Base-by-base conservation (phyloP, 1,140 invertebrate genomes). In the Meloidogyne hapla region DNA sequence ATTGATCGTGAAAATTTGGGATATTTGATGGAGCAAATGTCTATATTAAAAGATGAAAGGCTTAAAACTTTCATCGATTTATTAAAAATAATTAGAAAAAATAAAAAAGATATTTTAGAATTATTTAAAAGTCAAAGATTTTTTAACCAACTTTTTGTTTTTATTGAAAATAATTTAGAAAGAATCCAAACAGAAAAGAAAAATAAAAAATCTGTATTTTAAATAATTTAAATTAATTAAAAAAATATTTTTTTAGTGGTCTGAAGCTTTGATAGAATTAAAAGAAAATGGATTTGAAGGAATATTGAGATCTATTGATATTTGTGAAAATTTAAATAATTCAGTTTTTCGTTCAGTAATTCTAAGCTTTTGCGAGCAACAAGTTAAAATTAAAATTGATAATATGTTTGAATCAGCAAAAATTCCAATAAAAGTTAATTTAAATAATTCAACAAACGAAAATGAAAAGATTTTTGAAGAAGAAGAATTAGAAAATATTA, bases 71-170 rank as follows among this genome's bases (percentile, higher is more conserved):
- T 56, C 6, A 56, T 56, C 8, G n/a, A 56, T n/a, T 56, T 21
- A 56, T 56, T 56, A 56, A 56, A 56, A 56, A n/a, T 56, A 56
- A 56, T 56, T n/a, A n/a, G n/a, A n/a, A 56, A 56, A 56, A 56
- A 56, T 21, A 56, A 56, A 56, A 56, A n/a, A n/a, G 48, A 56
- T n/a, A 56, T 56, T n/a, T n/a, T 56, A 6, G 48, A 56, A 56
- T 6, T 56, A 56, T 56, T 56, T 56, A 15, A 6, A 6, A 56
- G n/a, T 56, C 4, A n/a, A 56, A n/a, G 2, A 56, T n/a, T 56
- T 1, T 56, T 56, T 56, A 56, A 56, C n/a, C 18, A 56, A 56
- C n/a, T 56, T n/a, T n/a, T 56, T n/a, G 12, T 6, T n/a, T 56
- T n/a, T 56, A 18, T 56, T 56, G 48, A 56, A n/a, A n/a, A n/a